A percentile compares a stretch with the other conserved stretches of the same genome.
These are phyloP conservation scores for Eupithecia tripunctaria DNA, from an alignment of 2,888 invertebrate species.

Conservation along the genomic window DNA sequence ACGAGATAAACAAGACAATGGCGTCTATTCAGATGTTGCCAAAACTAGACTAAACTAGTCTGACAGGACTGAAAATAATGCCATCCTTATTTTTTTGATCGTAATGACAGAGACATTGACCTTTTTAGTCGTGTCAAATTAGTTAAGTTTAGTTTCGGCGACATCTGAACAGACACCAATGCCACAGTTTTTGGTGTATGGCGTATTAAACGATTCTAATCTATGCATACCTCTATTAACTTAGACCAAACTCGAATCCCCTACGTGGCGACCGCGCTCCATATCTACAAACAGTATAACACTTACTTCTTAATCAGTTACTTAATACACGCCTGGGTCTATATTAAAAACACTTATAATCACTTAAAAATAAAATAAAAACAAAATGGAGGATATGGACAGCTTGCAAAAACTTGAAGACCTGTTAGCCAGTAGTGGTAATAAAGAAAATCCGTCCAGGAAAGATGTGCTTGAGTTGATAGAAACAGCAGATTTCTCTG, in stretches of 20 bases:
- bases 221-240: too few species aligned
- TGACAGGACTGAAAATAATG: too few species aligned
- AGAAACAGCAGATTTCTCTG: constrained; percentile 84
- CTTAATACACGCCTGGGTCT: neutral
- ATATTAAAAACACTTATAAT: neutral
- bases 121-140: too few species aligned
- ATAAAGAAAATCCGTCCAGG: constrained; percentile 69
- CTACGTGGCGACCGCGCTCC: constrained; percentile 62
- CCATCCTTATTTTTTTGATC: too few species aligned
- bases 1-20: too few species aligned
- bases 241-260: constrained; percentile 40
- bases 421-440: constrained; percentile 67
- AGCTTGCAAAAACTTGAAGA: constrained; percentile 58
- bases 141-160: too few species aligned
- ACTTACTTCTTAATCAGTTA: neutral
- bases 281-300: constrained; percentile 3
- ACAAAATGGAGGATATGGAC: constrained; percentile 38
- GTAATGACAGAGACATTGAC: too few species aligned
- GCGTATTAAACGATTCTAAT: too few species aligned
- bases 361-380: neutral
- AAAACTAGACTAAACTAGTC: too few species aligned
- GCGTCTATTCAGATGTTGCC: too few species aligned
- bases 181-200: too few species aligned
- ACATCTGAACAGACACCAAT: too few species aligned
- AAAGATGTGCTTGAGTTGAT: constrained; percentile 85